Evolutionary conservation across 2,113 vertebrate genomes (phyloP), one percentile per base, ranked within the genome.

Genomic region (Fregata magnificens): DNA sequence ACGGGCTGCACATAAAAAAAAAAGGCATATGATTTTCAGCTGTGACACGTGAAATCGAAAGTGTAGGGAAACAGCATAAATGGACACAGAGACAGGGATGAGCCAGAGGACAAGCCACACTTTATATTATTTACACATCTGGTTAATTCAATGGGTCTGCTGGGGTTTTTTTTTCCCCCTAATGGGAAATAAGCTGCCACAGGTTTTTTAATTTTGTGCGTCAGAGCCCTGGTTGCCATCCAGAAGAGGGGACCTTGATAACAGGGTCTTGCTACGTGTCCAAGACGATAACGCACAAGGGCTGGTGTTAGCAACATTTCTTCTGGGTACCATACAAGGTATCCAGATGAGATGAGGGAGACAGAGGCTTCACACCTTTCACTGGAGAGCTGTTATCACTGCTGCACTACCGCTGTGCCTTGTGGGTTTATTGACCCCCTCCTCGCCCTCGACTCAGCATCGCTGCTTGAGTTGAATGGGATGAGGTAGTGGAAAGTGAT

Each of bases 161-260:
- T 91, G 69, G 11, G 40, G 5, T 0, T 0, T 18, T 67, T 62
- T 61, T 67, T 66, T 52, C 5, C 7, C 8, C 29, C 44, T 61
- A 58, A 6, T 16, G 59, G 79, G 79, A 86, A 92, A 82, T 73
- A 55, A 67, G 28, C n/a, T 86, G 71, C 62, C 50, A 52, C 26
- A 1, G 4, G 38, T 83, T 73, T 83, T 90, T 93, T 88, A 86
- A 83, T 92, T 86, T 88, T 76, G 58, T 83, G 42, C 71, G 26
- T 80, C 76, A 88, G 74, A 90, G 58, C n/a, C 42, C 59, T 86
- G 3, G 8, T n/a, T 83, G 61, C 32, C 45, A 66, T 40, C 79
- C 73, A 90, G 82, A 86, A 90, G 71, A 77, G 29, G 8, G 50
- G 82, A 96, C 62, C 93, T 97, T 82, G 65, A 38, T 62, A 70